Evolutionary conservation across 2,113 vertebrate genomes (phyloP).

Genomic region (Ophthalmolycus amberensis): DNA sequence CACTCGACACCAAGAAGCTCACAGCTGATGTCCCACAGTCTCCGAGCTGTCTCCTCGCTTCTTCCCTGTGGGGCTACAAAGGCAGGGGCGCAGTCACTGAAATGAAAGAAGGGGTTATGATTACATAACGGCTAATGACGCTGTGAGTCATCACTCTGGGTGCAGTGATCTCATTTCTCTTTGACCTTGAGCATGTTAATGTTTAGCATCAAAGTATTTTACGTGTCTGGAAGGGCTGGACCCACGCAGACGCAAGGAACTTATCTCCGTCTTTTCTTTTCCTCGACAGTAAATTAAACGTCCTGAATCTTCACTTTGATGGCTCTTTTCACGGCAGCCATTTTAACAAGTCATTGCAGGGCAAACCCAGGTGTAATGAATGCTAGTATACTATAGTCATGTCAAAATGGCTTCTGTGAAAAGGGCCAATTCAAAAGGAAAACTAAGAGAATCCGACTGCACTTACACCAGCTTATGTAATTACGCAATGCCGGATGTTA

Average conservation of each 20-base stretch:
- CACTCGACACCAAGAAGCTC: slow-evolving; percentile 90
- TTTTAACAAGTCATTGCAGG: neutral
- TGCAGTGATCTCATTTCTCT: neutral
- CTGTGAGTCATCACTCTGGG: slow-evolving; percentile 3
- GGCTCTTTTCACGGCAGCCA: neutral
- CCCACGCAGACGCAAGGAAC: neutral
- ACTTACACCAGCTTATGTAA: neutral
- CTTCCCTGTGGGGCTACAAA: slow-evolving; percentile 88
- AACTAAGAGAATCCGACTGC: neutral
- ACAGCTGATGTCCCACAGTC: slow-evolving; percentile 92
- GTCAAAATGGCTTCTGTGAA: neutral
- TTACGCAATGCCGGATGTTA: neutral
- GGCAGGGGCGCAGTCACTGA: slow-evolving; percentile 90
- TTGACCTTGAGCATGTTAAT: neutral
- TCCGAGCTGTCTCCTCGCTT: slow-evolving; percentile 87
- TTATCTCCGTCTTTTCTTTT: neutral
- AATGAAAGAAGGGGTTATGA: slow-evolving; percentile 18
- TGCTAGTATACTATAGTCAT: neutral
- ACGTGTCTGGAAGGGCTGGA: neutral
- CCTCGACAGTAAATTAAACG: neutral
- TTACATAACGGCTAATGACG: slow-evolving; percentile 17
- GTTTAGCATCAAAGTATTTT: neutral
- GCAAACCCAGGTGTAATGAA: neutral
- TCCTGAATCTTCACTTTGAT: neutral
- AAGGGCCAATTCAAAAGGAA: neutral